These are phyloP conservation scores for Agriotes lineatus DNA, from an alignment of 2,888 invertebrate genomes.

Conservation along the genomic window DNA sequence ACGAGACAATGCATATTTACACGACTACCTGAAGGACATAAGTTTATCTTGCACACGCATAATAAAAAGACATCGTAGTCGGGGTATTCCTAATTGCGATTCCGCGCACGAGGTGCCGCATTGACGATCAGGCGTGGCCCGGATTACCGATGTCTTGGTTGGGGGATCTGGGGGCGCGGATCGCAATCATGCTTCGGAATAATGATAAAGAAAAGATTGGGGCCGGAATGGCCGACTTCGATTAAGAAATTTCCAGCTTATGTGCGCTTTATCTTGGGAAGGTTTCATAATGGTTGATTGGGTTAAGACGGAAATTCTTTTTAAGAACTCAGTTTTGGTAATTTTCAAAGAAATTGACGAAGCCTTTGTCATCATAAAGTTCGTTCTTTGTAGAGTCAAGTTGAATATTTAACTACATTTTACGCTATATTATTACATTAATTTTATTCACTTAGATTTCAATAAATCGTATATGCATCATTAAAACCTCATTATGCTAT, in stretches of 20 bases:
- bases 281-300: conserved; percentile 3
- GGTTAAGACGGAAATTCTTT: too few species aligned
- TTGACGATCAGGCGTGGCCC: conserved; percentile 42
- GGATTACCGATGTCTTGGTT: conserved; percentile 43
- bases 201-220: conserved; percentile 40
- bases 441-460: too few species aligned
- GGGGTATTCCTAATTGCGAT: conserved; percentile 30
- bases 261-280: background rate
- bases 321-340: too few species aligned
- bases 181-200: conserved; percentile 33
- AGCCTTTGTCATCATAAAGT: too few species aligned
- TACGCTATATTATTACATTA: too few species aligned
- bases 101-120: conserved; percentile 41
- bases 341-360: too few species aligned
- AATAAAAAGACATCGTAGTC: conserved; percentile 26
- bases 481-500: too few species aligned
- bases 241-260: conserved; percentile 34
- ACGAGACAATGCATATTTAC: conserved; percentile 30
- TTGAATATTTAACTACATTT: too few species aligned
- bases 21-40: conserved; percentile 33
- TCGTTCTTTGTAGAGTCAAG: too few species aligned
- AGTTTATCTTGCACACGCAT: conserved; percentile 27
- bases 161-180: conserved; percentile 29
- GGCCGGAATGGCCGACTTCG: conserved; percentile 25
- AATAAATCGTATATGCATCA: too few species aligned